phyloP scores from a whole-genome alignment of 2,797 vertebrate genomes.

The Sebastes dallii region DNA sequence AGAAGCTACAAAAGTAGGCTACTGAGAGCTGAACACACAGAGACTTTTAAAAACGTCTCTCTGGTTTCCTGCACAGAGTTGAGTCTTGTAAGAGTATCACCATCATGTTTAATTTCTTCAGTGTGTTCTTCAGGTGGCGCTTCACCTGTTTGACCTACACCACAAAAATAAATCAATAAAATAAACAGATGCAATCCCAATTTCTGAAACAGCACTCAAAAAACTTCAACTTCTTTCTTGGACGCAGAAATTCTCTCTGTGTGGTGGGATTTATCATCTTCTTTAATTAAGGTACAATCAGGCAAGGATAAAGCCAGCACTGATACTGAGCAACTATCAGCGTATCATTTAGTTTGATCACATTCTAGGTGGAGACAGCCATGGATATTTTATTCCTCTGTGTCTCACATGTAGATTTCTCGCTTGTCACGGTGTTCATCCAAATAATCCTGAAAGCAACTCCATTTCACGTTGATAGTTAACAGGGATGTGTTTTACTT shows the following conservation, averaged over 20 bases:
- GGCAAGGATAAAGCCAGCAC: not conserved
- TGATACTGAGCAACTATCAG: not conserved
- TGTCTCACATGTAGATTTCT: conserved; percentile 22
- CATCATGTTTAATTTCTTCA: not conserved
- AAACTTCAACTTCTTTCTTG: not conserved
- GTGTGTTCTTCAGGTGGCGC: conserved; percentile 1
- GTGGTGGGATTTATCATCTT: not conserved
- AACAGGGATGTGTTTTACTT: conserved; percentile 52
- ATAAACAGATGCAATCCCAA: conserved; percentile 9
- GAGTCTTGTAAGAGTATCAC: too few relatives aligned
- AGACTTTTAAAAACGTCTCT: too few relatives aligned
- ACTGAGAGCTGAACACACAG: too few relatives aligned
- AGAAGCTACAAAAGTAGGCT: too few relatives aligned
- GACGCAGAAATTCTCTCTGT: not conserved
- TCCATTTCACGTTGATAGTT: conserved; percentile 26
- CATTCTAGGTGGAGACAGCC: conserved; percentile 29
- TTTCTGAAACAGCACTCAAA: not conserved
- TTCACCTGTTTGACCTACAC: conserved; percentile 10
- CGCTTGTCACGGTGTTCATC: conserved; percentile 12
- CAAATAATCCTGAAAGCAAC: conserved; percentile 38
- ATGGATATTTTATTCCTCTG: conserved; percentile 35
- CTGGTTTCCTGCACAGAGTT: too few relatives aligned
- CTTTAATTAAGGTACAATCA: not conserved
- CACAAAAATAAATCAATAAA: conserved; percentile 1
- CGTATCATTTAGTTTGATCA: conserved; percentile 31